Conservation (phyloP, 2,888 invertebrate species). For the Phragmatobia fuliginosa region DNA sequence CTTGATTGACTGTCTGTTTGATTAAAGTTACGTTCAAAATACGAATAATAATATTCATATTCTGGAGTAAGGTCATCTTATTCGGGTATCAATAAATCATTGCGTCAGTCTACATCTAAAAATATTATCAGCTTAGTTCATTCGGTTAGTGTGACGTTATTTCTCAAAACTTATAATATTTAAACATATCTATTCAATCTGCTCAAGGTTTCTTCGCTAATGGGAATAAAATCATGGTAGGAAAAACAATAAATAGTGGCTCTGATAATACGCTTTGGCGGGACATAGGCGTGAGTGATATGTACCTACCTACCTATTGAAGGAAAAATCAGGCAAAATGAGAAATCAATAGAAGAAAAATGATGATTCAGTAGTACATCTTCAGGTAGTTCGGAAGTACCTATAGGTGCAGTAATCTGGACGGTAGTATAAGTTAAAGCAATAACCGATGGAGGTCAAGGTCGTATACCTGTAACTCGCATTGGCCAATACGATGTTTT, state of each 20-base stretch:
- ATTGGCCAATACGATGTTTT: neutral
- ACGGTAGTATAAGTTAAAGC: neutral
- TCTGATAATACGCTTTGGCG: no score
- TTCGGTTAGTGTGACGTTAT: neutral
- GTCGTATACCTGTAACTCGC: neutral
- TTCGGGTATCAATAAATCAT: neutral
- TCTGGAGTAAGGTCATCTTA: neutral
- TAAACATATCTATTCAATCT: neutral
- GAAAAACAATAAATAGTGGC: no score
- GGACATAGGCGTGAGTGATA: neutral
- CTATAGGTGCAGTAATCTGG: neutral
- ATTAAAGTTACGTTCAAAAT: neutral
- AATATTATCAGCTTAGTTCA: neutral
- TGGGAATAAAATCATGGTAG: neutral
- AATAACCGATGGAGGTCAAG: neutral
- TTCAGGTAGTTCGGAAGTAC: no score
- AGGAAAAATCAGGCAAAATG: neutral
- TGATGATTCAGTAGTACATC: neutral
- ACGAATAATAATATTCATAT: neutral
- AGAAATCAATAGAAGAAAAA: neutral
- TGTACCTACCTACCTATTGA: neutral
- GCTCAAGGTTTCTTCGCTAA: no score
- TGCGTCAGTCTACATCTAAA: neutral
- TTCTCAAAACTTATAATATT: neutral
- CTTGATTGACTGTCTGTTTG: neutral